phyloP scores from a whole-genome alignment of 53 echinoderm and acorn worm genomes.

The Antedon mediterranea region DNA sequence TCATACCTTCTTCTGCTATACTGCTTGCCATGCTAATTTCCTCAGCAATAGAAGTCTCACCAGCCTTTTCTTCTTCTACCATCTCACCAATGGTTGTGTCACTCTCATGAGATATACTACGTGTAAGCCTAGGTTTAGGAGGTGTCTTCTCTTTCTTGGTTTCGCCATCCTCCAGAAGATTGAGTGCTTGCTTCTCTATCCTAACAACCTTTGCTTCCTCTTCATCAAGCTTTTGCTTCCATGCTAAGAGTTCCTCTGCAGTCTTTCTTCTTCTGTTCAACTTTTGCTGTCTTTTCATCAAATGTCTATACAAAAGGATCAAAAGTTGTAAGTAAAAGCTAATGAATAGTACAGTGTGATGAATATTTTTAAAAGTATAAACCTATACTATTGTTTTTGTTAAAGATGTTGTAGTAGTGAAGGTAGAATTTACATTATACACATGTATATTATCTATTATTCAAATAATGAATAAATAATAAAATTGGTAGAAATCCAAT shows the following conservation, averaged over 20 bases:
- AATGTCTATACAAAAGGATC: conserved; percentile 23
- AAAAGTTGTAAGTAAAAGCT: too few species aligned
- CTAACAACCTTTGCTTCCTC: conserved; percentile 49
- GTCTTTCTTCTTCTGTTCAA: conserved; percentile 60
- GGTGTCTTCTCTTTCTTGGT: conserved; percentile 4
- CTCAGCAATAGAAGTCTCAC: conserved; percentile 41
- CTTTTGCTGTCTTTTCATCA: conserved; percentile 75
- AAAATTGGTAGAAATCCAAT: too few species aligned
- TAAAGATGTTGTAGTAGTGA: too few species aligned
- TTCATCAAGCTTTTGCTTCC: conserved; percentile 84
- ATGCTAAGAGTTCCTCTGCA: conserved; percentile 77
- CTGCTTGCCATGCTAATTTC: conserved; percentile 44
- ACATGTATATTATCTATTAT: too few species aligned
- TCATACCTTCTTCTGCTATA: conserved; percentile 47
- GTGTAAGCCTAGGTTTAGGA: background rate
- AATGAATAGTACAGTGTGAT: too few species aligned
- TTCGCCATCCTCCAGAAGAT: conserved; percentile 26
- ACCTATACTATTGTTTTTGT: too few species aligned
- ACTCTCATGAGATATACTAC: conserved; percentile 13
- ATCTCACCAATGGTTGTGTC: conserved; percentile 8
- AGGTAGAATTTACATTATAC: too few species aligned
- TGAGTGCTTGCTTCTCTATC: conserved; percentile 61
- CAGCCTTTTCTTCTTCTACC: conserved; percentile 17
- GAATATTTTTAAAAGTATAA: too few species aligned
- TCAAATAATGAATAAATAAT: too few species aligned